Base-by-base conservation (phyloP, 2,113 vertebrate species). In the Oncorhynchus gorbuscha region DNA sequence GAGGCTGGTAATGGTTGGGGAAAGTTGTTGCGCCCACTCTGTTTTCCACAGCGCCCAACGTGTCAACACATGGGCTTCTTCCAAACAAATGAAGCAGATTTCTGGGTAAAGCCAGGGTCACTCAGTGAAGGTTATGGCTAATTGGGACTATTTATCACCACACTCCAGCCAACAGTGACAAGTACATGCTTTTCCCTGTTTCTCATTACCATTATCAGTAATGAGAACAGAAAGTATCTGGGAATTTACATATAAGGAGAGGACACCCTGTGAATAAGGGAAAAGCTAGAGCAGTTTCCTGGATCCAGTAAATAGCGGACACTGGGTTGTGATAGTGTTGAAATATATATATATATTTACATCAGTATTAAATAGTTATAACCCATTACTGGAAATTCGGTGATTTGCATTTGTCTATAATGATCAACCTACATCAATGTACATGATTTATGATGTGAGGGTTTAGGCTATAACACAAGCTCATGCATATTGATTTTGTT, bases 91-190 rank as follows among this genome's bases (percentile, higher is more conserved):
- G 77, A 82, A 81, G 79, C 73, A 35, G 79, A 70, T 83, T 83
- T 76, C 20, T 14, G 73, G 77, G 73, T 55, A 76, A 86, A 84
- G 83, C 72, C 81, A 64, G 7, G 87, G 86, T 86, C 83, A 83
- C 76, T 84, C 72, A 81, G 68, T 87, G 90, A 92, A 93, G 90
- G 92, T 92, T 90, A 90, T 81, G 8, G 75, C 81, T 93, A 92
- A 93, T 91, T 92, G 87, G 86, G 85, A 82, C 83, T 79, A 92
- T 92, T 92, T 91, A 91, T 92, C 92, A 93, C 81, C 78, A 81
- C 74, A 65, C 81, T 78, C 73, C 72, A 81, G 83, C 87, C 85
- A 83, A 83, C 83, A 78, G 85, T 90, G 90, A 92, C 90, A 93
- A 91, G 86, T 87, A 90, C 92, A 89, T 85, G 86, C 88, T 87